These are phyloP conservation scores for Agrotis clavis DNA, from an alignment of 2,888 invertebrate species.

Conservation along the genomic window DNA sequence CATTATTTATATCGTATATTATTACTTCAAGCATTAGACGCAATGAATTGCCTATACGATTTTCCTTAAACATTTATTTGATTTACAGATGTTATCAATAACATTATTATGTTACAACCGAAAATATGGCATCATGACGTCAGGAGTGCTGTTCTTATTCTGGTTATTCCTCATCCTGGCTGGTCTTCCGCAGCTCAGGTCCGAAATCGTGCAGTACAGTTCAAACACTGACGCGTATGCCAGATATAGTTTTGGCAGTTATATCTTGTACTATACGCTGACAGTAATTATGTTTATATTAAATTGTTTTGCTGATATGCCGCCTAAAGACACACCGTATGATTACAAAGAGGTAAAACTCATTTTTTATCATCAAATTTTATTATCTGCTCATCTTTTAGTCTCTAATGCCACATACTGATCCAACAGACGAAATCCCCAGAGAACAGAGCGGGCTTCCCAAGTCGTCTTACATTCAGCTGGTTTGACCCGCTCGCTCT, in stretches of 20 bases:
- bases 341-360: conserved; percentile 91
- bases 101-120: conserved; percentile 95
- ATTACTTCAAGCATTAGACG: background rate
- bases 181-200: conserved; percentile 94
- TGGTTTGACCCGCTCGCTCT: conserved; percentile 97
- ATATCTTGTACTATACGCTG: conserved; percentile 94
- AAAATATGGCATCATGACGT: conserved; percentile 96
- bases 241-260: conserved; percentile 93
- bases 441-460: conserved; percentile 95
- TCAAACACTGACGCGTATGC: conserved; percentile 87
- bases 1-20: background rate
- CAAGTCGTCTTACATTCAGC: conserved; percentile 95
- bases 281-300: conserved; percentile 93
- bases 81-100: conserved; percentile 92
- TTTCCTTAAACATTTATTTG: conserved; percentile 2
- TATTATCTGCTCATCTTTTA: background rate
- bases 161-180: conserved; percentile 95
- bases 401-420: background rate
- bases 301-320: conserved; percentile 94
- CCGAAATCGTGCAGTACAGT: conserved; percentile 86
- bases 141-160: conserved; percentile 97
- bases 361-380: background rate
- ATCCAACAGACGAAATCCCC: conserved; percentile 95
- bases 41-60: background rate
- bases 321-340: conserved; percentile 93